Base-by-base conservation (phyloP, 2,888 invertebrate genomes). In the Drosophila quinaria region DNA sequence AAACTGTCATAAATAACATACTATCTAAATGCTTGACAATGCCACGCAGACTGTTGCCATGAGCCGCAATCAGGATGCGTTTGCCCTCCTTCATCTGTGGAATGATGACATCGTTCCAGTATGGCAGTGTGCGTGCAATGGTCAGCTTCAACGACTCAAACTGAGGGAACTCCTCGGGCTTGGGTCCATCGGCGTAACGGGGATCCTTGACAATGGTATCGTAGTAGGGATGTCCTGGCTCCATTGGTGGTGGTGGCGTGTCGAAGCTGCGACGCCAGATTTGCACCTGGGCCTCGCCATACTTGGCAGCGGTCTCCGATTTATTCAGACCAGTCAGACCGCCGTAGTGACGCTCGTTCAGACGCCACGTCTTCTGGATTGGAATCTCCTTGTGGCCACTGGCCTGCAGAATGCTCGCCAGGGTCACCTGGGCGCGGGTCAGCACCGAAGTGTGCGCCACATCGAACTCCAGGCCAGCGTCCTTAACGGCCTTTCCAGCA, bases 221-320 rank as follows among this genome's bases (percentile, higher is more conserved):
- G 82, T 96, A 96, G 92, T 97, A 97, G 0, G 95, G 94, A 91
- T 97, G 96, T 42, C 95, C 95, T 15, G 94, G 93, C 78, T 96
- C 96, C 96, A 97, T 97, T 0, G 97, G 94, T 65, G 97, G 97
- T 56, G 97, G 97, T 9, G 97, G 97, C 5, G 95, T 94, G 81
- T 97, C 97, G 79, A 96, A 97, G 87, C 97, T 97, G 74, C 97
- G 94, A 70, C 97, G 94, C 97, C 97, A 97, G 89, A 97, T 96
- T 93, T 96, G 95, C 8, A 92, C 96, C 93, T 97, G 97, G 19
- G 96, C 96, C 90, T 97, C 97, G 10, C 97, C 97, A 92, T 96
- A 97, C 89, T 97, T 97, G 52, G 95, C 96, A 25, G 97, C 97
- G 5, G 97, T 97, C 93, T 97, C 97, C 0, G 96, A 95, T 92